These are phyloP conservation scores for Steatornis caripensis DNA, from an alignment of 2,113 vertebrate species.

Conservation along the genomic window DNA sequence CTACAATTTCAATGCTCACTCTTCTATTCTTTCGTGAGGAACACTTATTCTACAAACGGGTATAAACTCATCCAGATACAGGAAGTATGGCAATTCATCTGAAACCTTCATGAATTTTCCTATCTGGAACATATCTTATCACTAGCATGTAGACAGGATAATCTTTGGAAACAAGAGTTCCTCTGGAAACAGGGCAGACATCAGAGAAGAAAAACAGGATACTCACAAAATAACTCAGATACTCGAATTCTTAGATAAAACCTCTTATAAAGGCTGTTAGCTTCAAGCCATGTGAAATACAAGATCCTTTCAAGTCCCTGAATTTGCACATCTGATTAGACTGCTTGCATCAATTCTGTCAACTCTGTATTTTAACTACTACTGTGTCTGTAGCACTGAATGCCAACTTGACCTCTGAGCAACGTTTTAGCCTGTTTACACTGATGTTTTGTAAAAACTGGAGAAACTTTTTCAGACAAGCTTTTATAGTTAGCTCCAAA, in stretches of 20 bases:
- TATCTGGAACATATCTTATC: background rate
- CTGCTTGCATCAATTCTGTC: background rate
- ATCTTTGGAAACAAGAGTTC: background rate
- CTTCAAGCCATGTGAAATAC: background rate
- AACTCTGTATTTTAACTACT: background rate
- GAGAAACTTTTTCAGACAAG: background rate
- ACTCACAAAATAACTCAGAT: background rate
- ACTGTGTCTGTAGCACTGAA: background rate
- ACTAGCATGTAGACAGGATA: background rate
- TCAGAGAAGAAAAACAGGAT: background rate
- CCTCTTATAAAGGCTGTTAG: background rate
- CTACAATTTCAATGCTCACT: background rate
- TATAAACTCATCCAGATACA: background rate
- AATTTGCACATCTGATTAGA: background rate
- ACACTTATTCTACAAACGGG: background rate
- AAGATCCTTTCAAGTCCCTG: background rate
- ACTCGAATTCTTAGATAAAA: background rate
- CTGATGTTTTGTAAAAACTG: background rate
- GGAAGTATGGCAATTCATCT: background rate
- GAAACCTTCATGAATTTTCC: background rate
- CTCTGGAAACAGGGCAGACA: background rate
- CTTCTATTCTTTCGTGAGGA: background rate
- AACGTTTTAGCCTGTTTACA: background rate
- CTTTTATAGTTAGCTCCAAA: too few species aligned
- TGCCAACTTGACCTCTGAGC: background rate